Evolutionary conservation across 2,888 invertebrate genomes (phyloP), one percentile per base, ranked within the genome.

Genomic region (Sphaerophoria rueppellii): DNA sequence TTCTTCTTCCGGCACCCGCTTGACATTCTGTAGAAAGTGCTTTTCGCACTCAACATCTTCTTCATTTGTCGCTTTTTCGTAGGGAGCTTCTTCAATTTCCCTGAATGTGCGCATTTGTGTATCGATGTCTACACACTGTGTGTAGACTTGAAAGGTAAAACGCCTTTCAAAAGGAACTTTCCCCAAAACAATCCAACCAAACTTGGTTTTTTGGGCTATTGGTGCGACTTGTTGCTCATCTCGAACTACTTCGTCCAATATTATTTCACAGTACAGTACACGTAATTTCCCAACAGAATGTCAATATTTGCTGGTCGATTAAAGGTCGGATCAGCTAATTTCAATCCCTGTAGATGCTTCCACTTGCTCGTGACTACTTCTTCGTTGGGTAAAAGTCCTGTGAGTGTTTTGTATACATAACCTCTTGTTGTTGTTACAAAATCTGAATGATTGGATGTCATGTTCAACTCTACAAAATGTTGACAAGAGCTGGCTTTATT

Each of bases 291-390:
- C 34, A 55, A 34, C n/a, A 55, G 34, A 34, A 55, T 55, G 6
- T 55, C n/a, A 34, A 55, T 55, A 6, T 55, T 34, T 0, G 34
- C 55, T 34, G 55, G 55, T 12, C 34, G 55, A 55, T 55, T 55
- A 55, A 55, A 55, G 12, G 55, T 6, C 7, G 57, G 57, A 6
- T 57, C 57, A 1, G 57, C 57, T 57, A 57, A n/a, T 57, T 57
- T 34, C 6, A 57, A 7, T 14, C 58, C 58, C 40, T 40, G 37
- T 0, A 60, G 14, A 16, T 40, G 16, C 7, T 43, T 60, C 16
- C 40, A 16, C 43, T 24, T 60, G 4, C 60, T 34, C 1, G 55
- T 6, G n/a, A 32, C 11, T 11, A 54, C 54, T 54, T 54, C 54
- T 16, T 32, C 54, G 11, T 54, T 54, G 6, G 54, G 54, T 32